Conservation (phyloP, 2,113 vertebrate species). For the Otocyon megalotis region DNA sequence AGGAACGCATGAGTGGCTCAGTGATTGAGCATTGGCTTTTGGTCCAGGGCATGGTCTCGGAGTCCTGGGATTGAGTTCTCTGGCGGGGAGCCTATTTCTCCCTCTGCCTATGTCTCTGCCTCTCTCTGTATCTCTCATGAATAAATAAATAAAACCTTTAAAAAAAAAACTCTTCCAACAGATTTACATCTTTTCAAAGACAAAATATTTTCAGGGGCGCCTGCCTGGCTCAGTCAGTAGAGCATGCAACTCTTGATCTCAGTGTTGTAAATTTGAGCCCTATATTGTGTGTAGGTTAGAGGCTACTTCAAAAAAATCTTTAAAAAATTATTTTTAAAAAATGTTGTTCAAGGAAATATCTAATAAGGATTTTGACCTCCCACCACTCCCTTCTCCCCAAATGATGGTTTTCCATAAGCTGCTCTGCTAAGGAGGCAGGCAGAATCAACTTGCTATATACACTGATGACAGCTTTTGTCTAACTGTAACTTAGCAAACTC, state of each 20-base stretch:
- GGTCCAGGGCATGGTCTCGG: too few species aligned
- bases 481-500: not conserved
- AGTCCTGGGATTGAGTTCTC: too few species aligned
- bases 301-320: not conserved
- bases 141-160: too few species aligned
- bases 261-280: not conserved
- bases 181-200: constrained; percentile 41
- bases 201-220: not conserved
- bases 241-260: not conserved
- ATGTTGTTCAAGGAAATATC: not conserved
- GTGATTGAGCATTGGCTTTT: too few species aligned
- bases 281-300: not conserved
- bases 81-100: too few species aligned
- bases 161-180: not conserved
- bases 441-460: not conserved
- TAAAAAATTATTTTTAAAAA: not conserved
- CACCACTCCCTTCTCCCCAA: not conserved
- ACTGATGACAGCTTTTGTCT: not conserved
- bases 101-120: too few species aligned
- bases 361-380: constrained; percentile 5
- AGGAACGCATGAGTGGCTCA: too few species aligned
- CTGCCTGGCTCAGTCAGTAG: not conserved
- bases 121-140: too few species aligned
- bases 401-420: not conserved
- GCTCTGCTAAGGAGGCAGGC: not conserved